Evolutionary conservation across 2,113 vertebrate genomes (phyloP).

Genomic region (Sterrhoptilus dennistouni): DNA sequence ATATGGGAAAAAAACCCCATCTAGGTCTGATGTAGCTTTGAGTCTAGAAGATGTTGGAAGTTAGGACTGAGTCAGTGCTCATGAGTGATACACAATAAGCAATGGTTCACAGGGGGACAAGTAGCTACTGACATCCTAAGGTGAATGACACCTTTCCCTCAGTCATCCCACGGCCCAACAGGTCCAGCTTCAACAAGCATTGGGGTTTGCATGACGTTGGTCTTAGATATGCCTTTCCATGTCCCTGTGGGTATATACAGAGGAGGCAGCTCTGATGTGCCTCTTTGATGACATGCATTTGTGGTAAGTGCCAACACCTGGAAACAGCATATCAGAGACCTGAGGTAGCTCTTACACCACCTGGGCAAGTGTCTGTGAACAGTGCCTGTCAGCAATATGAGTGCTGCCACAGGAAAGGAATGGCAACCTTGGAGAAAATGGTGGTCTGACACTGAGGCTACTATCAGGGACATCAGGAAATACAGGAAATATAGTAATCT

Average conservation of each 20-base stretch:
- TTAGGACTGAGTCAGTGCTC: not conserved
- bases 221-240: not conserved
- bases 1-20: not conserved
- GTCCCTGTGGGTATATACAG: accelerated
- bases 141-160: not conserved
- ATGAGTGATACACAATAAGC: accelerated
- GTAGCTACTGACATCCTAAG: not conserved
- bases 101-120: not conserved
- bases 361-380: not conserved
- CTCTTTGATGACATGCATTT: accelerated
- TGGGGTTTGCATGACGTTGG: not conserved
- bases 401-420: not conserved
- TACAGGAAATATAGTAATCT: accelerated
- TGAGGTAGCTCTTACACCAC: accelerated
- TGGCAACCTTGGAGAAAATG: accelerated
- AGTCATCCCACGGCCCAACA: not conserved
- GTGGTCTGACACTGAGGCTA: not conserved
- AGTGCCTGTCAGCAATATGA: not conserved
- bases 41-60: not conserved
- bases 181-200: not conserved
- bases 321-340: not conserved
- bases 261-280: not conserved
- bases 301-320: not conserved
- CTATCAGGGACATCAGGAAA: accelerated
- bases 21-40: not conserved